phyloP scores from a whole-genome alignment of 1,140 invertebrate species.

The Drosophila ananassae region DNA sequence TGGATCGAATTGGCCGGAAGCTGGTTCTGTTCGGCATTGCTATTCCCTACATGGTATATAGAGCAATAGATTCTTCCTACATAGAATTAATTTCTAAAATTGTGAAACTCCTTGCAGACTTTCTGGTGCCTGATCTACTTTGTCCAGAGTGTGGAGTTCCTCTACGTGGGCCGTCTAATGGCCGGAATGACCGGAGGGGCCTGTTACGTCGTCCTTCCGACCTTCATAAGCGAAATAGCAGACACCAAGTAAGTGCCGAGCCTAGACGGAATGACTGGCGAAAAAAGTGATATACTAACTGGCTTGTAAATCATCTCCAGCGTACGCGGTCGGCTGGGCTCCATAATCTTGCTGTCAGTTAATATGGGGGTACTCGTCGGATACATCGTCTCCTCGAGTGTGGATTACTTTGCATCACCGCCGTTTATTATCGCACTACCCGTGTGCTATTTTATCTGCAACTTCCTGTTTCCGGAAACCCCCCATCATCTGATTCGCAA shows the following conservation, averaged over 20 bases:
- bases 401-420: slow-evolving; percentile 88
- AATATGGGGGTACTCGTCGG: slow-evolving; percentile 91
- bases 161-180: slow-evolving; percentile 81
- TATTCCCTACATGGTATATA: slow-evolving; percentile 49
- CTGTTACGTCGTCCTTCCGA: slow-evolving; percentile 61
- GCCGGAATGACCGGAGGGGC: slow-evolving; percentile 77
- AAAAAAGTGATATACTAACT: not conserved
- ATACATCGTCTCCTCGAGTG: slow-evolving; percentile 89
- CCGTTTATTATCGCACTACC: slow-evolving; percentile 88
- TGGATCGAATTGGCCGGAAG: slow-evolving; percentile 71
- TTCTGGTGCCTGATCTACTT: slow-evolving; percentile 66
- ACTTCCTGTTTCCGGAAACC: slow-evolving; percentile 92
- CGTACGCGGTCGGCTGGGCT: slow-evolving; percentile 91
- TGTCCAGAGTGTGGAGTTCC: slow-evolving; percentile 61
- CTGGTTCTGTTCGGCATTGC: slow-evolving; percentile 46
- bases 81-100: no score
- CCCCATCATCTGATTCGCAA: slow-evolving; percentile 88
- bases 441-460: slow-evolving; percentile 87
- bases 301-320: slow-evolving; percentile 71
- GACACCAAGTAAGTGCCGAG: slow-evolving; percentile 59
- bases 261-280: not conserved
- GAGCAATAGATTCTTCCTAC: no score
- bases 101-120: slow-evolving; percentile 22
- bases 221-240: slow-evolving; percentile 73
- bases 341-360: slow-evolving; percentile 92